Conservation (phyloP, 1,140 invertebrate species). For the Sarcophaga peregrina region DNA sequence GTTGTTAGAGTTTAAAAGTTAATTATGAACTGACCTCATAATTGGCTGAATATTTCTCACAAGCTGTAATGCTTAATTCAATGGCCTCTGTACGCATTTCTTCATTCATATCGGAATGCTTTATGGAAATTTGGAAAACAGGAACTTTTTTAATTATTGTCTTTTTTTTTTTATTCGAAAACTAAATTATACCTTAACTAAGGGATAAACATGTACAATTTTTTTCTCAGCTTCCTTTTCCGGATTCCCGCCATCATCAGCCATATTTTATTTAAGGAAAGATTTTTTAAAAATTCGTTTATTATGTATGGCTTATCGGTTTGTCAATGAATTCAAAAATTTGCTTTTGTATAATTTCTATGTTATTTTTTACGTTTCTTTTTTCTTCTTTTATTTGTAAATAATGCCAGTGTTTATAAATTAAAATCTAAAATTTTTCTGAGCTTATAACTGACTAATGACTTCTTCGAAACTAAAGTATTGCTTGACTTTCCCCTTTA, state of each 20-base stretch:
- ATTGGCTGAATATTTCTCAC: conserved; percentile 88
- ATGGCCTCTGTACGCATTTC: conserved; percentile 90
- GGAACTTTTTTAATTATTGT: background rate
- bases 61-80: conserved; percentile 89
- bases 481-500: background rate
- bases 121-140: background rate
- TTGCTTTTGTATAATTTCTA: background rate
- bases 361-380: background rate
- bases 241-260: conserved; percentile 67
- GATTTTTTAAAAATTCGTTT: background rate
- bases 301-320: background rate
- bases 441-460: background rate
- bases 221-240: conserved; percentile 72
- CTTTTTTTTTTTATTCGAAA: background rate
- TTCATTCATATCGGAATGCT: conserved; percentile 89
- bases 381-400: background rate
- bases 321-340: background rate
- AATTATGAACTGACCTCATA: conserved; percentile 74
- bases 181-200: conserved; percentile 72
- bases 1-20: background rate
- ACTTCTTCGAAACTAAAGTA: conserved; percentile 11
- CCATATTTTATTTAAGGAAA: conserved; percentile 57
- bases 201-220: conserved; percentile 78
- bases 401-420: background rate
- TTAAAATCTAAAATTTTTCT: background rate